A percentile compares a stretch with the other conserved stretches of the same genome.
These are phyloP conservation scores for Anthonomus grandis DNA, from an alignment of 1,140 invertebrate species.

Conservation along the genomic window DNA sequence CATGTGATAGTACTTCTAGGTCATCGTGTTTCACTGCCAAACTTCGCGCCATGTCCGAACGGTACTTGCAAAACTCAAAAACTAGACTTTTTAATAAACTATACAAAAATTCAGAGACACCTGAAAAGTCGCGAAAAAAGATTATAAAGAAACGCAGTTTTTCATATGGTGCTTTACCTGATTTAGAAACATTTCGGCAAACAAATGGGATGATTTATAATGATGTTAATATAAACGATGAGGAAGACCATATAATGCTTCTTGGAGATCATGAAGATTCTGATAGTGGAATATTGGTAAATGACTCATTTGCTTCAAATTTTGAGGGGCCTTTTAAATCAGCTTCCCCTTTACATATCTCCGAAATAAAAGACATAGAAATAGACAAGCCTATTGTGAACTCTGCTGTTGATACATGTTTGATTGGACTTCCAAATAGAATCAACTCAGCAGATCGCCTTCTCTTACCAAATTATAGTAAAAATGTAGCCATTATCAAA, in stretches of 20 bases:
- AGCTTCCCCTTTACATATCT: neutral
- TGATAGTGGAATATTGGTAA: constrained; percentile 73
- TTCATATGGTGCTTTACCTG: constrained; percentile 70
- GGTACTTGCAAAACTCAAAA: constrained; percentile 65
- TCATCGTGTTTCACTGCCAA: constrained; percentile 65
- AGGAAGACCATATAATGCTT: constrained; percentile 50
- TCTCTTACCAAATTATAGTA: constrained; percentile 18
- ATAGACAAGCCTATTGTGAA: neutral
- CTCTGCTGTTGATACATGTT: constrained; percentile 2
- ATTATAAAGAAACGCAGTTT: constrained; percentile 64
- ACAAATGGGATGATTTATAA: constrained; percentile 59
- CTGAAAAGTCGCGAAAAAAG: constrained; percentile 50
- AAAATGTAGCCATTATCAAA: constrained; percentile 58
- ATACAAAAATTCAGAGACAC: constrained; percentile 52
- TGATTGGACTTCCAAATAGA: neutral
- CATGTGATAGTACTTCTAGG: constrained; percentile 46
- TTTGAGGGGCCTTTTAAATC: constrained; percentile 56
- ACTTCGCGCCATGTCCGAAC: constrained; percentile 67
- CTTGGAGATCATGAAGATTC: constrained; percentile 57
- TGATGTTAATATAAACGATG: constrained; percentile 58
- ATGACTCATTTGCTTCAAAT: constrained; percentile 64
- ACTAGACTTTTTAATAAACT: constrained; percentile 66
- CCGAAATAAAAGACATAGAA: constrained; percentile 11
- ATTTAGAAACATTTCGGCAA: constrained; percentile 67
- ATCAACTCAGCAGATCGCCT: constrained; percentile 13